phyloP scores from a whole-genome alignment of 2,797 vertebrate species.

The Chloroceryle inda region DNA sequence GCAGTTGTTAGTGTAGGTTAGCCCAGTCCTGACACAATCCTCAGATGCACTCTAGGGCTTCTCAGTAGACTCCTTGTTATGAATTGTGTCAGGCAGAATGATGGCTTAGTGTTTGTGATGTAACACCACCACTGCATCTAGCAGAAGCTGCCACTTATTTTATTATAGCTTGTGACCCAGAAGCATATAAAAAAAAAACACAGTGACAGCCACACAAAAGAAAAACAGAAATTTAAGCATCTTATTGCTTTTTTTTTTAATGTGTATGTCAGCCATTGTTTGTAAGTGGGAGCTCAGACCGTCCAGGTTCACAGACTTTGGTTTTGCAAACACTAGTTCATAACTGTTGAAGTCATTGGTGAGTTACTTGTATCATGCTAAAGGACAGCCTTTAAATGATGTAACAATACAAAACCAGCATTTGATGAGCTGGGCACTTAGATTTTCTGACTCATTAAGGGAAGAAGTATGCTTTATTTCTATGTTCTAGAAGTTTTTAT shows the following conservation, averaged over 20 bases:
- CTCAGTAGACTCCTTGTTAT: background rate
- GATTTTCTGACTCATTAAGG: background rate
- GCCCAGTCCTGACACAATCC: background rate
- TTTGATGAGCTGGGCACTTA: background rate
- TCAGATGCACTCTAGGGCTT: background rate
- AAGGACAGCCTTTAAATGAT: background rate
- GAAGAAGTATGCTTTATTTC: background rate
- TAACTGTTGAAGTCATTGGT: background rate
- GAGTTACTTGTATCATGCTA: background rate
- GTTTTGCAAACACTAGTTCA: too few relatives aligned
- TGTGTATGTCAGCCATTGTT: background rate
- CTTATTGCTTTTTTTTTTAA: background rate
- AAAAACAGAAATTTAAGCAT: background rate
- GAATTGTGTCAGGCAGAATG: background rate
- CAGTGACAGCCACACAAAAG: background rate
- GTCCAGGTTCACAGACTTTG: background rate
- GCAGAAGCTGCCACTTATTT: background rate
- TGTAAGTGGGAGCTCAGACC: background rate
- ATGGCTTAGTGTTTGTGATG: background rate
- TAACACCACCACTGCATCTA: background rate
- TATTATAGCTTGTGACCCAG: background rate
- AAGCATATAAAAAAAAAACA: background rate
- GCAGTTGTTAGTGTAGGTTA: constrained; percentile 23
- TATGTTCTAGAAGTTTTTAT: background rate
- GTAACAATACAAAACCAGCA: background rate